Evolutionary conservation across 2,797 vertebrate species (phyloP).

Genomic region (Ptychadena robeensis): DNA sequence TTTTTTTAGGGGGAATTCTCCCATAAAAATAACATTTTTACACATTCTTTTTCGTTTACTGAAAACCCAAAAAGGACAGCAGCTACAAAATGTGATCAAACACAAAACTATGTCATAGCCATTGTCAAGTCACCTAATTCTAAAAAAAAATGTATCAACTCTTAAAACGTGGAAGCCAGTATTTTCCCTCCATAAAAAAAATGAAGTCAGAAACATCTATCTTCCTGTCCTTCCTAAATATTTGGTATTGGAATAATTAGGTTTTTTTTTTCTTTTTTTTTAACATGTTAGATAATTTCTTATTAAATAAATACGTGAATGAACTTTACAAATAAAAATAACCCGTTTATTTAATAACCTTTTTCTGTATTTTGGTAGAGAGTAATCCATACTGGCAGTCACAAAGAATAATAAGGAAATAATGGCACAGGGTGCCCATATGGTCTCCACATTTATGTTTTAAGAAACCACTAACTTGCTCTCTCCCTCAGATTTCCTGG

Average conservation of each 20-base stretch:
- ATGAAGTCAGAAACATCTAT: not conserved
- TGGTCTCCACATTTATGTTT: slow-evolving; percentile 56
- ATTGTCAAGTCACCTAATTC: slow-evolving; percentile 6
- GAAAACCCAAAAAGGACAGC: slow-evolving; percentile 18
- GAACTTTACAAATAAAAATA: slow-evolving; percentile 74
- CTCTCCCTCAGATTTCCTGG: slow-evolving; percentile 30
- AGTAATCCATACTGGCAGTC: slow-evolving; percentile 46
- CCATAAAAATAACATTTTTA: slow-evolving; percentile 50
- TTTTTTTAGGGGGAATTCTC: slow-evolving; percentile 4
- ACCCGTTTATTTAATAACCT: slow-evolving; percentile 71
- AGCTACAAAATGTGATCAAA: slow-evolving; percentile 33
- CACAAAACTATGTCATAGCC: slow-evolving; percentile 42
- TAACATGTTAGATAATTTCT: slow-evolving; percentile 62
- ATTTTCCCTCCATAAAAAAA: slow-evolving; percentile 1
- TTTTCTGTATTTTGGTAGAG: slow-evolving; percentile 53
- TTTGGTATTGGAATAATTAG: slow-evolving; percentile 71
- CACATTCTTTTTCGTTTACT: slow-evolving; percentile 19
- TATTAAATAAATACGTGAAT: slow-evolving; percentile 79
- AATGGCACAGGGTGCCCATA: slow-evolving; percentile 35
- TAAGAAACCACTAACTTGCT: slow-evolving; percentile 30
- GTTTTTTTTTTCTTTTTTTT: slow-evolving; percentile 30
- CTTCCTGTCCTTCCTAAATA: slow-evolving; percentile 24
- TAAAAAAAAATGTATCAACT: slow-evolving; percentile 41
- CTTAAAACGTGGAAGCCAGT: not conserved
- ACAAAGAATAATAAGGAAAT: slow-evolving; percentile 52